These are phyloP conservation scores for Sinocyclocheilus maitianheensis DNA, from an alignment of 2,113 vertebrate species.

Conservation along the genomic window DNA sequence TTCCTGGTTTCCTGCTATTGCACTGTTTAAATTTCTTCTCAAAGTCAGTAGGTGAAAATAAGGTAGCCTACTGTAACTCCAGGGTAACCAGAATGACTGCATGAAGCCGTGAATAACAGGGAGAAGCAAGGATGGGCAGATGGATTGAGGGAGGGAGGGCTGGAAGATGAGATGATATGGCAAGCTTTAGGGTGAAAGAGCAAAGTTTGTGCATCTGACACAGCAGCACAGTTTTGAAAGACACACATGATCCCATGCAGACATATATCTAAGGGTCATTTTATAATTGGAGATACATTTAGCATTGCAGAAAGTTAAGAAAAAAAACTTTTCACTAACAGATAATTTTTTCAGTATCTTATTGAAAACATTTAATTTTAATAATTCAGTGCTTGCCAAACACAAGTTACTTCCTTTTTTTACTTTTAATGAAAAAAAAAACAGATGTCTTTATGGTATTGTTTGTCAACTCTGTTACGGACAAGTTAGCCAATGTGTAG, in stretches of 20 bases:
- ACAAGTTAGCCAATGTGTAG: no score
- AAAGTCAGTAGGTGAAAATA: slow-evolving; percentile 13
- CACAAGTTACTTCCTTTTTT: no score
- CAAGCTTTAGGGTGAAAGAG: slow-evolving; percentile 9
- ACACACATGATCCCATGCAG: not conserved
- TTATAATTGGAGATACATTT: no score
- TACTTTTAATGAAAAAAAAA: no score
- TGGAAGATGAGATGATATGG: slow-evolving; percentile 30
- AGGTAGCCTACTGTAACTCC: not conserved
- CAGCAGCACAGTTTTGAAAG: not conserved
- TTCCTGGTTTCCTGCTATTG: not conserved
- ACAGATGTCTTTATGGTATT: no score
- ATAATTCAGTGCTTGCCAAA: no score
- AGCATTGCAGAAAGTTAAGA: no score
- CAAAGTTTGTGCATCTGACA: slow-evolving; percentile 9
- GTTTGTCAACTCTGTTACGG: no score
- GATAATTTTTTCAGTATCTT: no score
- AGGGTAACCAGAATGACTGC: slow-evolving; percentile 1
- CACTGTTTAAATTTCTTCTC: slow-evolving; percentile 7
- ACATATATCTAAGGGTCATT: not conserved
- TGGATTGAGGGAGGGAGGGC: slow-evolving; percentile 16
- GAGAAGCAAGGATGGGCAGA: slow-evolving; percentile 35
- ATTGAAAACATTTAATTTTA: no score
- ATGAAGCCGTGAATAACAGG: slow-evolving; percentile 23
- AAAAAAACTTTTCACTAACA: no score